phyloP scores from a whole-genome alignment of 2,888 invertebrate species.

The Thalpophila matura region DNA sequence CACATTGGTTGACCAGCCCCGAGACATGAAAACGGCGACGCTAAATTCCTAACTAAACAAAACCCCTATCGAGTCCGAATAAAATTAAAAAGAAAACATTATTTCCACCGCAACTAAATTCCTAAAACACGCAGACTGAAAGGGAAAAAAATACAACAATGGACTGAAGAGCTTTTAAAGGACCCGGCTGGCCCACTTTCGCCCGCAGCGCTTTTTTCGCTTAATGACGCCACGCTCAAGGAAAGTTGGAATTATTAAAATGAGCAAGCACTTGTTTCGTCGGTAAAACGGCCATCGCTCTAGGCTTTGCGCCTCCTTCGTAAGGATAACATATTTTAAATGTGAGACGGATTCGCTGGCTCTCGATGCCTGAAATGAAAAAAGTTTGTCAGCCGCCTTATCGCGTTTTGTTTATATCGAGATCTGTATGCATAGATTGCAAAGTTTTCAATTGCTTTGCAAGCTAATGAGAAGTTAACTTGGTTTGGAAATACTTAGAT shows the following conservation, averaged over 20 bases:
- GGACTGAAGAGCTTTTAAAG: constrained; percentile 81
- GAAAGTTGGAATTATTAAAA: constrained; percentile 89
- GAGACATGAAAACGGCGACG: constrained; percentile 6
- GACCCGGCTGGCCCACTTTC: constrained; percentile 83
- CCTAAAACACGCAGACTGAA: constrained; percentile 62
- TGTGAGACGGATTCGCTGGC: constrained; percentile 52
- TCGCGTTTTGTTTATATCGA: constrained; percentile 48
- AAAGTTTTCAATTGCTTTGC: constrained; percentile 41
- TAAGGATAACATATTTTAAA: constrained; percentile 64
- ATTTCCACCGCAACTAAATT: constrained; percentile 56
- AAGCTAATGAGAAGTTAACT: constrained; percentile 35
- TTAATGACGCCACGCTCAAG: constrained; percentile 84
- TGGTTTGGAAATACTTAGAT: constrained; percentile 11
- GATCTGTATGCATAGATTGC: constrained; percentile 35
- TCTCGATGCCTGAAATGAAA: constrained; percentile 65
- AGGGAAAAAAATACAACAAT: constrained; percentile 84
- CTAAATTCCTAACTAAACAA: constrained; percentile 39
- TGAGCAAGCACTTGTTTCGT: constrained; percentile 89
- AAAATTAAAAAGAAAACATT: constrained; percentile 58
- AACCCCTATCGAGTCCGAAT: constrained; percentile 24
- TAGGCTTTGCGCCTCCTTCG: constrained; percentile 80
- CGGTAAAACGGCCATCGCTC: constrained; percentile 84
- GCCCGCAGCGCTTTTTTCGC: constrained; percentile 81
- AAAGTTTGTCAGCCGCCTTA: constrained; percentile 60
- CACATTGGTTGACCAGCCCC: constrained; percentile 3